Evolutionary conservation across 2,113 vertebrate species (phyloP), one percentile per base, ranked within the genome.

Genomic region (Embiotoca jacksoni): DNA sequence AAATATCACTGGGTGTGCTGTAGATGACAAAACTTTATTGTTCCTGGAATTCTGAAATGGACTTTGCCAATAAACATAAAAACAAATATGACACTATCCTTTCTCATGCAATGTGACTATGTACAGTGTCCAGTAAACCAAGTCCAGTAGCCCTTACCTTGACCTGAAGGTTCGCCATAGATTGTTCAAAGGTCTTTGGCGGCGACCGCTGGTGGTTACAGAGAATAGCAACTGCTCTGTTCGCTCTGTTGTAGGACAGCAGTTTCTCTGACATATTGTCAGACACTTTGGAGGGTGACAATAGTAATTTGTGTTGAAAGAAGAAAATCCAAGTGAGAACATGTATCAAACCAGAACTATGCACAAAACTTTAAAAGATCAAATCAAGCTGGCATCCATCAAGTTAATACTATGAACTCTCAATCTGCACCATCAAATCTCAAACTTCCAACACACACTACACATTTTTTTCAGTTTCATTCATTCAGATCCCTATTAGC

Each of bases 191-290:
- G 80, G 92, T 95, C 81, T 95, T 96, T 87, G 95, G 94, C 70
- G 93, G 92, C 39, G 94, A 94, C 84, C 93, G 92, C 93, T 95
- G 94, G 86, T 96, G 94, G 94, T 96, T 96, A 78, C 94, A 95
- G 50, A 95, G 92, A 85, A 95, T 88, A 90, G 94, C 95, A 88
- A 95, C 94, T 35, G 93, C 92, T 76, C 94, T 91, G 84, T 96
- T 96, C 0, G 92, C 94, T 39, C 94, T 63, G 87, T 95, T 96
- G 83, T 96, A 96, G 14, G 94, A 94, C 56, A 95, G 90, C 71
- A 95, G 79, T 80, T 95, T 96, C 87, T 94, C 93, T 6, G 84
- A 88, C 44, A 35, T 66, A 35, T 82, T 95, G 41, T 93, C 93
- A 0, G 81, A 88, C 44, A 65, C 94, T 95, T 82, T 15, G 69